phyloP scores from a whole-genome alignment of 2,888 invertebrate species.

The Acleris holmiana region DNA sequence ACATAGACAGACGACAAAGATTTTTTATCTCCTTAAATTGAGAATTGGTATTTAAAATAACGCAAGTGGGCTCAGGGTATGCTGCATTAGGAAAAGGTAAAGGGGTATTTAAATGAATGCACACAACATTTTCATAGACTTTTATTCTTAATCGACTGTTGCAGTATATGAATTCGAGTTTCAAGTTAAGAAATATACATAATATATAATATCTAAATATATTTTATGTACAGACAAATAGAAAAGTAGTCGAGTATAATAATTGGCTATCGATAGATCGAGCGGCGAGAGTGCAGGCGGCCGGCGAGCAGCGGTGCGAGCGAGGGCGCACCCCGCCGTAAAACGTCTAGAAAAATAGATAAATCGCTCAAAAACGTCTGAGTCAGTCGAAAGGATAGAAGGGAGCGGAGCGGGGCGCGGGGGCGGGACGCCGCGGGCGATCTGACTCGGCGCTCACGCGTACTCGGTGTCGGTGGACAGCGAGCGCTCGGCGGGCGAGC shows the following conservation, averaged over 20 bases:
- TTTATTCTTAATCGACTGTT: conserved; percentile 83
- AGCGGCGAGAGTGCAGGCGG: conserved; percentile 81
- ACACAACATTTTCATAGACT: conserved; percentile 48
- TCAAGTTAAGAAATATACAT: conserved; percentile 83
- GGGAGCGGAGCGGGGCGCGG: conserved; percentile 54
- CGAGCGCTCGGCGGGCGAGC: conserved; percentile 84
- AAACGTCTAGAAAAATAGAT: conserved; percentile 85
- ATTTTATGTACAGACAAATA: conserved; percentile 84
- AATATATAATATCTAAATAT: conserved; percentile 84
- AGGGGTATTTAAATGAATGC: conserved; percentile 36
- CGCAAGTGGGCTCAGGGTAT: background rate
- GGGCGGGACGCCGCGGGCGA: conserved; percentile 36
- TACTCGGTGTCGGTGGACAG: conserved; percentile 89
- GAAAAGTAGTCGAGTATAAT: conserved; percentile 83
- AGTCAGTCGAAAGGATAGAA: conserved; percentile 81
- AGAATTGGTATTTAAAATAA: too few species aligned
- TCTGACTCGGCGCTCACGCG: conserved; percentile 82
- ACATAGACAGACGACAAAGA: too few species aligned
- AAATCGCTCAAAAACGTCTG: conserved; percentile 84
- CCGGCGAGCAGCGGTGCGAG: conserved; percentile 82
- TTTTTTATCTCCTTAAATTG: too few species aligned
- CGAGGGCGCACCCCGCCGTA: conserved; percentile 82
- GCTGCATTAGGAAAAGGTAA: background rate
- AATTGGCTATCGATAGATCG: conserved; percentile 83
- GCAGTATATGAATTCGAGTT: conserved; percentile 83